Conservation (phyloP, 2,888 invertebrate genomes). For the Dinocampus coccinellae region DNA sequence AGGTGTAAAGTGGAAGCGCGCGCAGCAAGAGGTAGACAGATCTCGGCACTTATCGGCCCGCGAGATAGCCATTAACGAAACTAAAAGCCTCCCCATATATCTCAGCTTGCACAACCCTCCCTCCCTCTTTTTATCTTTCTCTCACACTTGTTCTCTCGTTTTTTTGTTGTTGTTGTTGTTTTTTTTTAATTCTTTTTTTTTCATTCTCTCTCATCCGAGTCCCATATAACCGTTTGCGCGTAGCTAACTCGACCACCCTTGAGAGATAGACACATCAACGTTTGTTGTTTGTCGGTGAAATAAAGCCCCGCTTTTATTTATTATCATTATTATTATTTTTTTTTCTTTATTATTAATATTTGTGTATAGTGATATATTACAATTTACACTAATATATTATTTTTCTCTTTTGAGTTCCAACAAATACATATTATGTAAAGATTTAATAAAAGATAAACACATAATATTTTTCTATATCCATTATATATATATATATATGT, state of each 20-base stretch:
- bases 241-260: constrained; percentile 47
- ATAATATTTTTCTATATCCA: not conserved
- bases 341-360: not conserved
- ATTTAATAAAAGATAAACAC: too few relatives aligned
- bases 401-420: not conserved
- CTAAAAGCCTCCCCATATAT: constrained; percentile 70
- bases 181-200: too few relatives aligned
- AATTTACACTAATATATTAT: not conserved
- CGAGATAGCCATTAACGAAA: constrained; percentile 70
- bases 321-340: constrained; percentile 9
- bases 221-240: constrained; percentile 8
- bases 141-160: too few relatives aligned
- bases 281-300: constrained; percentile 61
- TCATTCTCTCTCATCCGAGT: constrained; percentile 3
- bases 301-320: constrained; percentile 16
- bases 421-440: not conserved
- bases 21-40: constrained; percentile 63
- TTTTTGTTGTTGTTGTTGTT: too few relatives aligned
- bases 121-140: not conserved
- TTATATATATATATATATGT: not conserved
- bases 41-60: constrained; percentile 69
- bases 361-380: too few relatives aligned
- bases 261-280: constrained; percentile 67
- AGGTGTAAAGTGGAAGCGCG: constrained; percentile 64
- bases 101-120: constrained; percentile 48